Conservation (phyloP, 2,888 invertebrate species). For the Apotomis capreana region DNA sequence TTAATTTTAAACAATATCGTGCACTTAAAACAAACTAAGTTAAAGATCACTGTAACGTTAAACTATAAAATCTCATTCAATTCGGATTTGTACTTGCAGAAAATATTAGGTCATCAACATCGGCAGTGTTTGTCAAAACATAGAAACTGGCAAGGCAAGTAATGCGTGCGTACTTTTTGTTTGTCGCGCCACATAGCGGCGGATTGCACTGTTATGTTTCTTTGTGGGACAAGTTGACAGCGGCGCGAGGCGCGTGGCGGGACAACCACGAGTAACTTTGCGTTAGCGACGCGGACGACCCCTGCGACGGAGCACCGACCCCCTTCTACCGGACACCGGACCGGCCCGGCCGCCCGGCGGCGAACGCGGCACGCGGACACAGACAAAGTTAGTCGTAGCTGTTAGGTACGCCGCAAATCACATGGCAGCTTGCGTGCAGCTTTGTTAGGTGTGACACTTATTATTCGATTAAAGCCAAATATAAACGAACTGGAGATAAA, state of each 20-base stretch:
- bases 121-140: constrained; percentile 79
- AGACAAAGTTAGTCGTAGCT: constrained; percentile 76
- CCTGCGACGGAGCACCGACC: constrained; percentile 42
- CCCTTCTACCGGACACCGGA: constrained; percentile 4
- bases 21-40: constrained; percentile 80
- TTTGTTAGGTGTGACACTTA: constrained; percentile 66
- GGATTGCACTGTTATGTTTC: constrained; percentile 67
- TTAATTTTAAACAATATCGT: constrained; percentile 80
- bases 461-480: constrained; percentile 59
- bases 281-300: constrained; percentile 61
- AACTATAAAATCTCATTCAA: constrained; percentile 81
- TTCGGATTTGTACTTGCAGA: constrained; percentile 83
- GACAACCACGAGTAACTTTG: constrained; percentile 67
- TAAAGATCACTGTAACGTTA: constrained; percentile 81
- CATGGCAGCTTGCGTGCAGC: constrained; percentile 67
- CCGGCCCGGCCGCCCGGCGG: constrained; percentile 3
- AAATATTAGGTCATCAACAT: constrained; percentile 75
- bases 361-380: constrained; percentile 47
- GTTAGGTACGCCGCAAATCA: constrained; percentile 63
- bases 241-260: constrained; percentile 62
- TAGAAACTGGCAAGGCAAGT: constrained; percentile 82
- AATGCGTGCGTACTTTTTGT: constrained; percentile 77
- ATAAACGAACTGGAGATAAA: constrained; percentile 65
- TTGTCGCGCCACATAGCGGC: constrained; percentile 55
- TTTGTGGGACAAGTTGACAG: constrained; percentile 79